phyloP scores from a whole-genome alignment of 2,888 invertebrate genomes.

The Lasioglossum calceatum region DNA sequence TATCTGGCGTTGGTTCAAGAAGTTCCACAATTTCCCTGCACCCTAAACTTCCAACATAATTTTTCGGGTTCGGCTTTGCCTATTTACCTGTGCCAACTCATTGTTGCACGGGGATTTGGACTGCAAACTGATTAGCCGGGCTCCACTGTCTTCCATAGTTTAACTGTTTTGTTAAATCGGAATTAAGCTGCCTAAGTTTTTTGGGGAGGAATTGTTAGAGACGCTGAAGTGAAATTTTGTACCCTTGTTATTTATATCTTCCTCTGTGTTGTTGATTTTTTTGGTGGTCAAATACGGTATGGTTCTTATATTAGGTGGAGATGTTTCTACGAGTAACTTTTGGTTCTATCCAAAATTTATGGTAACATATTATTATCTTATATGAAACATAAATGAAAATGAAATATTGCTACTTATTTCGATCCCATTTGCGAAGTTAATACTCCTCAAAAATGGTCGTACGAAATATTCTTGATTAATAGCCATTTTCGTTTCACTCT shows the following conservation, averaged over 20 bases:
- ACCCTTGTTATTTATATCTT: not conserved
- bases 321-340: too few species aligned
- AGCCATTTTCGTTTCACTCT: too few species aligned
- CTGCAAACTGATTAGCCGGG: not conserved
- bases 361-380: too few species aligned
- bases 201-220: not conserved
- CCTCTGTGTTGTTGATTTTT: not conserved
- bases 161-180: not conserved
- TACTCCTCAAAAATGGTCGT: too few species aligned
- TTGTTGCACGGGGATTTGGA: constrained; percentile 4
- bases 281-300: too few species aligned
- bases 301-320: too few species aligned
- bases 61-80: not conserved
- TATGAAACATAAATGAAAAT: too few species aligned
- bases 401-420: too few species aligned
- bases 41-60: constrained; percentile 6
- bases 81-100: constrained; percentile 7
- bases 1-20: not conserved
- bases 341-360: too few species aligned
- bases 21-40: not conserved
- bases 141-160: not conserved
- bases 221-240: not conserved
- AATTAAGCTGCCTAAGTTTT: not conserved
- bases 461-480: too few species aligned
- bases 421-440: too few species aligned